Percentiles rank a stretch among this genome's conserved stretches.
Conservation (phyloP, 2,888 invertebrate species). For the Odontomyia ornata region DNA sequence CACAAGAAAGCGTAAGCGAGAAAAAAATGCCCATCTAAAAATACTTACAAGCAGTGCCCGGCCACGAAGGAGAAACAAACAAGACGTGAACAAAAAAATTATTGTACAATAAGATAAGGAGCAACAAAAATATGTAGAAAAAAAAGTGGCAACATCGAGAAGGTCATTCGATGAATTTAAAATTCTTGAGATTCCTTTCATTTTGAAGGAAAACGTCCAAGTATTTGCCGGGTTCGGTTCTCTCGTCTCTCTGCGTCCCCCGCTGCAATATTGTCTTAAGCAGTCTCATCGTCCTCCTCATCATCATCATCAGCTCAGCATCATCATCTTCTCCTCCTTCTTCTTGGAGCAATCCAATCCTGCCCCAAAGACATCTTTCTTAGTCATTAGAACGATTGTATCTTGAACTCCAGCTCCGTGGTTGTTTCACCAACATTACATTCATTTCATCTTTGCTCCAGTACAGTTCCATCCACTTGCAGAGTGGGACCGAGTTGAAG, state of each 20-base stretch:
- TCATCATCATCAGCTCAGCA: neutral
- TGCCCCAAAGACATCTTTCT: neutral
- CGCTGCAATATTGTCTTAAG: neutral
- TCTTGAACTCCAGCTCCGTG: neutral
- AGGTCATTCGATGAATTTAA: slow-evolving; percentile 43
- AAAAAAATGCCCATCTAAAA: neutral
- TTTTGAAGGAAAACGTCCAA: neutral
- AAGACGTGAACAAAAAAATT: neutral
- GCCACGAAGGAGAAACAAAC: neutral
- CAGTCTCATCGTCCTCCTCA: neutral
- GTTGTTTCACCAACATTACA: neutral
- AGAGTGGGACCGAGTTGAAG: neutral
- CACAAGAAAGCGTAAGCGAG: neutral
- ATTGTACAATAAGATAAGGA: neutral
- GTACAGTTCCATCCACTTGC: neutral
- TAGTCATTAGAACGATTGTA: neutral
- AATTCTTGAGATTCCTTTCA: slow-evolving; percentile 39
- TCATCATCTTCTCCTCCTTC: too few relatives aligned
- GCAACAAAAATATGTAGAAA: too few relatives aligned
- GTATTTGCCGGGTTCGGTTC: neutral
- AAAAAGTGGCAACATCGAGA: slow-evolving; percentile 38
- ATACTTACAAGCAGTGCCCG: neutral
- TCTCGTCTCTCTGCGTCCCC: neutral
- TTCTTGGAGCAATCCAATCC: neutral
- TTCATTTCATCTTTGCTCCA: neutral